These are phyloP conservation scores for Dendrocincla fuliginosa DNA, from an alignment of 2,797 vertebrate genomes.

Conservation along the genomic window DNA sequence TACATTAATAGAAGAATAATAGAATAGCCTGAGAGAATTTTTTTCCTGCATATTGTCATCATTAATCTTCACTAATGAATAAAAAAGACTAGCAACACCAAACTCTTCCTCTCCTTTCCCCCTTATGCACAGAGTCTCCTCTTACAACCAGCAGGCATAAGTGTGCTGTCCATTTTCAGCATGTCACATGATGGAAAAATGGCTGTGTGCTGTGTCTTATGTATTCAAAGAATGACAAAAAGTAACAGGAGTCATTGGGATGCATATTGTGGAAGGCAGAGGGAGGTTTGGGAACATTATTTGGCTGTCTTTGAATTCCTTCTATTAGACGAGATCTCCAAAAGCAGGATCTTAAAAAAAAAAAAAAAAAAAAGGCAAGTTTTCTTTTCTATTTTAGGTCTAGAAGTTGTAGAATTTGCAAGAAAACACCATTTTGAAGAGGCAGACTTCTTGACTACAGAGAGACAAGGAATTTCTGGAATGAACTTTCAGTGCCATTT, in stretches of 20 bases:
- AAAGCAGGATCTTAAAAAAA: neutral
- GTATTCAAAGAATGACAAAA: neutral
- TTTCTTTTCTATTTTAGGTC: neutral
- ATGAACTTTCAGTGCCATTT: neutral
- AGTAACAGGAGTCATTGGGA: neutral
- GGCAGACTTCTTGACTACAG: neutral
- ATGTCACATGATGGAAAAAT: neutral
- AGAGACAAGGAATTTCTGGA: neutral
- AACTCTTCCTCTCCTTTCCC: neutral
- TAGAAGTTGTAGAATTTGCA: neutral
- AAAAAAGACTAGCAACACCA: neutral
- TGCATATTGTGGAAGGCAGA: neutral
- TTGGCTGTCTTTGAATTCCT: neutral
- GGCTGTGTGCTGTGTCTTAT: neutral
- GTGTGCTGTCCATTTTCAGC: neutral
- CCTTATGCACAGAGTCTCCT: neutral
- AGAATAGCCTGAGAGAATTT: neutral
- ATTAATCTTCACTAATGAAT: neutral
- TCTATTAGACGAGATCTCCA: neutral
- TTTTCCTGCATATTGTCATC: neutral
- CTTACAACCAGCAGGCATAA: neutral
- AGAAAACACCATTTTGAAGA: neutral
- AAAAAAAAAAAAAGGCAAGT: neutral
- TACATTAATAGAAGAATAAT: neutral
- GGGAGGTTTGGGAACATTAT: fast-evolving